Conservation (phyloP, 2,888 invertebrate genomes). For the Tenthredo mesomela region DNA sequence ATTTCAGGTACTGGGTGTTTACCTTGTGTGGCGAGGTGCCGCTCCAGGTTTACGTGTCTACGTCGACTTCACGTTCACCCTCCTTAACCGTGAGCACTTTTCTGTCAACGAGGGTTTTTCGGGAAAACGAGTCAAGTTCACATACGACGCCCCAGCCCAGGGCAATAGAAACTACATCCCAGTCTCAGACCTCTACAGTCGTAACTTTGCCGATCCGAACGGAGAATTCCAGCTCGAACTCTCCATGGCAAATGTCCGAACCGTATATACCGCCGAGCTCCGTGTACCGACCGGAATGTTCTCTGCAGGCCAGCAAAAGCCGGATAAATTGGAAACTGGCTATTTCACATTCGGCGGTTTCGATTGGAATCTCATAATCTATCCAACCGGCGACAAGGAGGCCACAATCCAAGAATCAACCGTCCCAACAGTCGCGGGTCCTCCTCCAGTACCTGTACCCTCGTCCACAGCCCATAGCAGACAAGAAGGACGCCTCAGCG, state of each 20-base stretch:
- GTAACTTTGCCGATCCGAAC: conserved; percentile 88
- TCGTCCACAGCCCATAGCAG: conserved; percentile 60
- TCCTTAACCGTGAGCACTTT: conserved; percentile 90
- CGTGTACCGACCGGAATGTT: conserved; percentile 74
- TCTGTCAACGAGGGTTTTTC: conserved; percentile 90
- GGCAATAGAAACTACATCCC: conserved; percentile 88
- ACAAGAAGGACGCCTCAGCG: conserved; percentile 78
- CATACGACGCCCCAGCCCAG: conserved; percentile 85
- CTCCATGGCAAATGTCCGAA: conserved; percentile 87
- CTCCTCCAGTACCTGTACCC: not conserved
- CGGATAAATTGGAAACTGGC: conserved; percentile 81
- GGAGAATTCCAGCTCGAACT: conserved; percentile 91
- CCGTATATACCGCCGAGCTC: conserved; percentile 87
- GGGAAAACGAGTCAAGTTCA: conserved; percentile 87
- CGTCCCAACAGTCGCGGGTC: conserved; percentile 20
- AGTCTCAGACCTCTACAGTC: conserved; percentile 84
- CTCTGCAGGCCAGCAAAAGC: conserved; percentile 70
- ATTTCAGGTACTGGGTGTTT: conserved; percentile 83
- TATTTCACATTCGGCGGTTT: conserved; percentile 90
- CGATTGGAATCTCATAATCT: conserved; percentile 88
- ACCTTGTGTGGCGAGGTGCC: conserved; percentile 88
- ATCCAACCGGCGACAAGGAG: conserved; percentile 82
- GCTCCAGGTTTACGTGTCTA: conserved; percentile 88
- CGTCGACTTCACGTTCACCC: conserved; percentile 90
- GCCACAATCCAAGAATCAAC: conserved; percentile 57